These are phyloP conservation scores for Catharus ustulatus DNA, from an alignment of 2,797 vertebrate species.

Conservation along the genomic window DNA sequence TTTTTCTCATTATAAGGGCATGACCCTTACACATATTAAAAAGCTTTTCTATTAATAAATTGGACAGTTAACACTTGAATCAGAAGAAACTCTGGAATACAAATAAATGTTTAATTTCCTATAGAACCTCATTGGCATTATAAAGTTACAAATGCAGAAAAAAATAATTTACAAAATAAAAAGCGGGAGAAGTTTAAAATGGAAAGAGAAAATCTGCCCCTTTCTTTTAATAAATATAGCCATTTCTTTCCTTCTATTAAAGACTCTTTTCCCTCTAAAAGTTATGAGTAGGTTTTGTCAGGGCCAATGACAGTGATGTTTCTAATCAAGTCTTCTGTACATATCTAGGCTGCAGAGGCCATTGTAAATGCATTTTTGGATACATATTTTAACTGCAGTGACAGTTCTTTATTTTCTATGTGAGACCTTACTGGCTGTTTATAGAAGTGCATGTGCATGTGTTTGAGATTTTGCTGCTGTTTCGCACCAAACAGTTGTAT, in stretches of 20 bases:
- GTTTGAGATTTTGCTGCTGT: neutral
- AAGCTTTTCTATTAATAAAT: neutral
- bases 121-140: neutral
- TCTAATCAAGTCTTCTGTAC: neutral
- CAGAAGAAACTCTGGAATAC: neutral
- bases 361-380: neutral
- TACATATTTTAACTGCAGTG: neutral
- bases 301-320: neutral
- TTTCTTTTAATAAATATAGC: neutral
- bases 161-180: neutral
- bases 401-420: neutral
- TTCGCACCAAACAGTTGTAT: rapidly evolving
- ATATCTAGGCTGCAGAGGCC: rapidly evolving
- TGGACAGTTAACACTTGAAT: neutral
- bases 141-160: neutral
- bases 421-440: neutral
- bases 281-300: neutral
- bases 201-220: neutral
- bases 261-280: neutral
- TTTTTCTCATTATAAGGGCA: neutral
- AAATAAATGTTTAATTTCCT: neutral
- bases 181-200: neutral
- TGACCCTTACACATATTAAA: neutral
- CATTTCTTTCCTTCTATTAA: neutral
- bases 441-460: neutral